Conservation (phyloP, 1,140 invertebrate species). For the Drosophila azteca region DNA sequence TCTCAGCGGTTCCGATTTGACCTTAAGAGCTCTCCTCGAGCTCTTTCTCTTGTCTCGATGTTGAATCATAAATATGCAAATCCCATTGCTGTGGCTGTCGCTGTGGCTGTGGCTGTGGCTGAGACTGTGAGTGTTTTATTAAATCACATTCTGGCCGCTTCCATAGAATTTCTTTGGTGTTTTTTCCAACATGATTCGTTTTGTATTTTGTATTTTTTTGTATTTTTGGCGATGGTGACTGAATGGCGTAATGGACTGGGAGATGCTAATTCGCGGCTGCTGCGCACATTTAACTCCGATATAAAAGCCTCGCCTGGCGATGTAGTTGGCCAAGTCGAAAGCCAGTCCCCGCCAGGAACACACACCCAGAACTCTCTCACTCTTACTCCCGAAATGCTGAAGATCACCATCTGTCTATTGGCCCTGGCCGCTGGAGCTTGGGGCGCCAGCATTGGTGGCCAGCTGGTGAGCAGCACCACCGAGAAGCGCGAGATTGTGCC, state of each 20-base stretch:
- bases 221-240: slow-evolving; percentile 44
- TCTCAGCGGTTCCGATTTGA: slow-evolving; percentile 10
- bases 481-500: slow-evolving; percentile 55
- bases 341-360: slow-evolving; percentile 35
- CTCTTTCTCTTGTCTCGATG: slow-evolving; percentile 1
- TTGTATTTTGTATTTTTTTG: slow-evolving; percentile 28
- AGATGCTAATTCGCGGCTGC: slow-evolving; percentile 63
- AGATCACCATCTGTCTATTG: slow-evolving; percentile 55
- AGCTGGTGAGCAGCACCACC: slow-evolving; percentile 29
- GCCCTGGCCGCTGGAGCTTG: slow-evolving; percentile 38
- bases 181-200: slow-evolving; percentile 9
- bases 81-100: slow-evolving; percentile 19
- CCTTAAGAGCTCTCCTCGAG: slow-evolving; percentile 26
- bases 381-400: slow-evolving; percentile 52
- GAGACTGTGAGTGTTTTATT: slow-evolving; percentile 64
- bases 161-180: slow-evolving; percentile 67
- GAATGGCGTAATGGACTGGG: slow-evolving; percentile 60
- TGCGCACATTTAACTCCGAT: slow-evolving; percentile 41
- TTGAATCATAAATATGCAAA: slow-evolving; percentile 72
- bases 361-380: slow-evolving; percentile 11
- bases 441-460: slow-evolving; percentile 42
- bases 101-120: too few relatives aligned
- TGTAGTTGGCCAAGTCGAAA: slow-evolving; percentile 56
- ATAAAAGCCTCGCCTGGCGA: slow-evolving; percentile 54
- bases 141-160: slow-evolving; percentile 58